Evolutionary conservation across 2,113 vertebrate species (phyloP), one percentile per base, ranked within the genome.

Genomic region (Muntiacus reevesi): DNA sequence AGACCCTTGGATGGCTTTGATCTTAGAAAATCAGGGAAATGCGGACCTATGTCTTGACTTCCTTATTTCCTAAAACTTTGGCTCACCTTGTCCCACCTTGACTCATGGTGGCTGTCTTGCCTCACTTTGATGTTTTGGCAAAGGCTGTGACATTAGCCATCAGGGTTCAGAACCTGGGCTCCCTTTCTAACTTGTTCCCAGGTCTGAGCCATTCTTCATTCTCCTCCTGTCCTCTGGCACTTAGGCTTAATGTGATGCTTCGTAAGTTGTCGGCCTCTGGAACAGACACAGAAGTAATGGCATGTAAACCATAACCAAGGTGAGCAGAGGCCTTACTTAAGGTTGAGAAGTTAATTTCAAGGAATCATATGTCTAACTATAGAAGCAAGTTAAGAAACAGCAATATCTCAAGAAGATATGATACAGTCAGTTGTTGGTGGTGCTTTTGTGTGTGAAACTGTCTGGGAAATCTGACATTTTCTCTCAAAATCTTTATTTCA

Each of bases 381-480:
- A 33, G 33, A 27, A 79, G n/a, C 2, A 88, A 74, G 52, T 47
- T 59, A 54, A 88, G 33, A 13, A 84, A 59, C 3, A 54, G 2
- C 2, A 94, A 54, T 28, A 74, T 86, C 43, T 87, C 50, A 17
- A 89, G 55, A 79, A 52, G 52, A 86, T 12, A 47, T 27, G 28
- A 93, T 78, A 40, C 5, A 82, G 30, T 33, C 13, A 74, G 67
- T 50, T 83, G 40, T 8, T 74, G 3, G 30, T 95, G 10, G 36
- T 81, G 23, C n/a, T 59, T 36, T 16, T 86, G 10, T 47, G 1
- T 45, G 13, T 91, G 27, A 92, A 92, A 45, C 5, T 25, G 9
- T 59, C 33, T 94, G n/a, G 27, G n/a, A 96, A 93, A 84, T 83
- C 33, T 89, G 45, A 33, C 36, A 95, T 83, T 94, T 94, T 83